phyloP scores from a whole-genome alignment of 1,140 invertebrate species.

The Colletes latitarsis region DNA sequence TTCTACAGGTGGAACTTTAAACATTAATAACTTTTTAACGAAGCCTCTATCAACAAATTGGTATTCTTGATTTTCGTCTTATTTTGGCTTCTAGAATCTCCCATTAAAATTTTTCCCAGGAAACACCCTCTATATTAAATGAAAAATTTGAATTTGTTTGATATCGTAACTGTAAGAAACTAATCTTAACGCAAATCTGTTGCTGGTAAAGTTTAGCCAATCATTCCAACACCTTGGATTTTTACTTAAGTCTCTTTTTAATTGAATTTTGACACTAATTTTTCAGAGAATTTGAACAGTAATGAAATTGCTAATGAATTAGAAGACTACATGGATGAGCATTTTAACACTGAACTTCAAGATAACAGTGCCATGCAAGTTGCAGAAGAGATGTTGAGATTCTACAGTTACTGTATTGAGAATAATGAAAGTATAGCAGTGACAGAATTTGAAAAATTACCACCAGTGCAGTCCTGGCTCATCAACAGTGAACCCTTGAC shows the following conservation, averaged over 20 bases:
- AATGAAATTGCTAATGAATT: slow-evolving; percentile 67
- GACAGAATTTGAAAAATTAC: slow-evolving; percentile 69
- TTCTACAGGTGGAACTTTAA: too few species aligned
- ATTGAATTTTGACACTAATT: neutral
- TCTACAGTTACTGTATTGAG: slow-evolving; percentile 65
- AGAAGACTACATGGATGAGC: slow-evolving; percentile 71
- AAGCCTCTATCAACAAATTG: too few species aligned
- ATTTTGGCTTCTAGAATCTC: too few species aligned
- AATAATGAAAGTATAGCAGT: slow-evolving; percentile 52
- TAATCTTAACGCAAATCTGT: too few species aligned
- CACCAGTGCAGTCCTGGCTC: slow-evolving; percentile 72
- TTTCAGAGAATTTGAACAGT: slow-evolving; percentile 62
- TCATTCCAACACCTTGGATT: neutral
- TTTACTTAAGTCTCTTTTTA: neutral
- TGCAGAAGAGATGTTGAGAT: slow-evolving; percentile 70
- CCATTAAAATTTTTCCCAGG: too few species aligned
- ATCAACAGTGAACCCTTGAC: slow-evolving; percentile 24
- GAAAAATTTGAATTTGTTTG: too few species aligned
- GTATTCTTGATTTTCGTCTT: too few species aligned
- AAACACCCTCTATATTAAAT: too few species aligned
- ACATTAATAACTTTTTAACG: too few species aligned
- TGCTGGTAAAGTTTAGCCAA: neutral
- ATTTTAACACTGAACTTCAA: slow-evolving; percentile 71
- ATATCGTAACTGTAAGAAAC: too few species aligned
- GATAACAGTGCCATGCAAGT: slow-evolving; percentile 72